A percentile compares a stretch with the other conserved stretches of the same genome.
Conservation (phyloP, 2,888 invertebrate species). For the Apantesis nais region DNA sequence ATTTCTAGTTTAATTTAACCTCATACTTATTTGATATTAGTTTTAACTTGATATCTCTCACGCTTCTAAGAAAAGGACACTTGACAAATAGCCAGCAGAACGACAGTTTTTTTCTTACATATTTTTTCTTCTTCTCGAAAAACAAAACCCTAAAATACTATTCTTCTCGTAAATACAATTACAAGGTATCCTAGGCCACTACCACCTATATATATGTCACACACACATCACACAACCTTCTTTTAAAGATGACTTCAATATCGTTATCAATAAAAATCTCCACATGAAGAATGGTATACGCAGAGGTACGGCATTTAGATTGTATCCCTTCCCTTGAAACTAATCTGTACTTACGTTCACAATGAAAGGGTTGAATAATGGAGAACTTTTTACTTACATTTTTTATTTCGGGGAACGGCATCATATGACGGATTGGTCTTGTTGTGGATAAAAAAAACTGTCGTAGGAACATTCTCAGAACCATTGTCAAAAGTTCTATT, state of each 20-base stretch:
- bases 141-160: no score
- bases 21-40: no score
- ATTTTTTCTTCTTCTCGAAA: no score
- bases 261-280: constrained; percentile 80
- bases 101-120: no score
- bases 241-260: constrained; percentile 71
- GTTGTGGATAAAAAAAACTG: constrained; percentile 55
- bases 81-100: no score
- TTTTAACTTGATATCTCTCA: no score
- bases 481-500: constrained; percentile 25
- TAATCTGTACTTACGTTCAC: constrained; percentile 74
- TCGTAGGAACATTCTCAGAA: constrained; percentile 46
- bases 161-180: no score
- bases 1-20: no score
- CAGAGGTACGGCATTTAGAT: constrained; percentile 80
- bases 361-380: constrained; percentile 77
- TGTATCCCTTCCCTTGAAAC: constrained; percentile 78
- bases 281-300: constrained; percentile 73
- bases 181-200: neutral
- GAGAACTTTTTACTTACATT: constrained; percentile 65
- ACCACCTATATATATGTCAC: constrained; percentile 2
- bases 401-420: constrained; percentile 59
- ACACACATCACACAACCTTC: constrained; percentile 18
- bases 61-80: no score
- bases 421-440: constrained; percentile 77